Percentiles rank a stretch among this genome's conserved stretches.
These are phyloP conservation scores for Colostygia pectinataria DNA, from an alignment of 2,888 invertebrate genomes.

Conservation along the genomic window DNA sequence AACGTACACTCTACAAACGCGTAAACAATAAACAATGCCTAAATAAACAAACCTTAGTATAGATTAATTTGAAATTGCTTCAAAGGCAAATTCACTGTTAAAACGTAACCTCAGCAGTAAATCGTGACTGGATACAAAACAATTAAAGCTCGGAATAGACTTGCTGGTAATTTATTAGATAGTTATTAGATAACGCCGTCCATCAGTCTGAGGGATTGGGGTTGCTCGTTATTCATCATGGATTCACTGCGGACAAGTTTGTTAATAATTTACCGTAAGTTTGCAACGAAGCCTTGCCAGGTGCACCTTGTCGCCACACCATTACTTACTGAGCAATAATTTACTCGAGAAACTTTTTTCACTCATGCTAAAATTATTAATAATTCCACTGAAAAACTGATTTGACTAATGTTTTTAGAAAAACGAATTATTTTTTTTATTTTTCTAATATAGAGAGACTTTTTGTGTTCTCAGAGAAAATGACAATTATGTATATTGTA, in stretches of 20 bases:
- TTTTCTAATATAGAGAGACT: no score
- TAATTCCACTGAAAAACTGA: no score
- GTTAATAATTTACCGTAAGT: constrained; percentile 17
- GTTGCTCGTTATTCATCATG: constrained; percentile 32
- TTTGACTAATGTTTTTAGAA: no score
- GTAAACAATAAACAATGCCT: constrained; percentile 7
- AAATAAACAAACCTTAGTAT: constrained; percentile 1
- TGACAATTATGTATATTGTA: no score
- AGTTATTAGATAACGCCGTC: constrained; percentile 61
- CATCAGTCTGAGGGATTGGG: constrained; percentile 40
- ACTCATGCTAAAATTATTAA: no score
- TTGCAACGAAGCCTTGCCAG: background rate
- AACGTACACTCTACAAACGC: background rate
- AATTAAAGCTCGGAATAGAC: constrained; percentile 60
- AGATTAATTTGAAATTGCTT: constrained; percentile 28
- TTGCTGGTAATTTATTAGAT: constrained; percentile 65
- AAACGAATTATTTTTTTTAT: no score
- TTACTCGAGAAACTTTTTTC: no score
- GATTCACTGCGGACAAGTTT: constrained; percentile 27
- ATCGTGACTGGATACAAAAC: constrained; percentile 59
- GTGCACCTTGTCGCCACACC: no score
- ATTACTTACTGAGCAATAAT: no score
- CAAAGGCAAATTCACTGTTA: constrained; percentile 34
- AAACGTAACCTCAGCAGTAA: constrained; percentile 51
- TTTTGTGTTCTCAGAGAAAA: no score